Percentiles rank a stretch among this genome's conserved stretches.
Conservation (phyloP, 1,140 invertebrate species). For the Pseudomyrmex dendroicus region DNA sequence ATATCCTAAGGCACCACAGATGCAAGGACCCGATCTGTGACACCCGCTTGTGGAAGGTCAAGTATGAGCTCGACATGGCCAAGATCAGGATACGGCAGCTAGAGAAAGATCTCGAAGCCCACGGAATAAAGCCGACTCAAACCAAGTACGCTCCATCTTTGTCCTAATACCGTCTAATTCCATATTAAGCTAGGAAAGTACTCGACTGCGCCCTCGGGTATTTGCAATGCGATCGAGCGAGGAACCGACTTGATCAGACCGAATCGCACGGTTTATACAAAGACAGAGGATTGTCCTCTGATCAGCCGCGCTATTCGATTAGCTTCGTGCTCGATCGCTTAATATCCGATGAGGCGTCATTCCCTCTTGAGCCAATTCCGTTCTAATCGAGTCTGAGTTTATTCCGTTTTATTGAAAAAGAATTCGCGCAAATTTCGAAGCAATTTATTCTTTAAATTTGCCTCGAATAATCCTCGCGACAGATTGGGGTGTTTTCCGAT, state of each 20-base stretch:
- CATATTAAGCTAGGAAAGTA: slow-evolving; percentile 46
- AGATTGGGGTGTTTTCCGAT: not conserved
- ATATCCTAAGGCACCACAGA: slow-evolving; percentile 86
- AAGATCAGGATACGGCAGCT: slow-evolving; percentile 92
- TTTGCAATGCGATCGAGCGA: slow-evolving; percentile 53
- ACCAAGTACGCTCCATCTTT: slow-evolving; percentile 83
- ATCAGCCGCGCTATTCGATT: slow-evolving; percentile 37
- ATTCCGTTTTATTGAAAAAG: slow-evolving; percentile 3
- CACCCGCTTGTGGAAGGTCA: slow-evolving; percentile 94
- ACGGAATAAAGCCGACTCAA: slow-evolving; percentile 91
- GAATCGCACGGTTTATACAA: slow-evolving; percentile 20
- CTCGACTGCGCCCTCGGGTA: slow-evolving; percentile 41
- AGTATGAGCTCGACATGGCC: slow-evolving; percentile 94
- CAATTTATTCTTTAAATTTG: not conserved
- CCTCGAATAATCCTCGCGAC: not conserved
- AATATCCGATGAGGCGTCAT: slow-evolving; percentile 19
- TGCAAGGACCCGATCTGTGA: slow-evolving; percentile 93
- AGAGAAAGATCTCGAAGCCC: slow-evolving; percentile 92
- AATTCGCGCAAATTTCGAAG: not conserved
- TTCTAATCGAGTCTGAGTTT: slow-evolving; percentile 2
- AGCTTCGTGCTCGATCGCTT: slow-evolving; percentile 30
- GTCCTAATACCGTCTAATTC: slow-evolving; percentile 38
- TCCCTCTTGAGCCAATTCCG: slow-evolving; percentile 8
- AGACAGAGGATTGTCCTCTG: slow-evolving; percentile 16
- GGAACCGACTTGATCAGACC: slow-evolving; percentile 6